Base-by-base conservation (phyloP, 2,888 invertebrate species). In the Norana najaformis region DNA sequence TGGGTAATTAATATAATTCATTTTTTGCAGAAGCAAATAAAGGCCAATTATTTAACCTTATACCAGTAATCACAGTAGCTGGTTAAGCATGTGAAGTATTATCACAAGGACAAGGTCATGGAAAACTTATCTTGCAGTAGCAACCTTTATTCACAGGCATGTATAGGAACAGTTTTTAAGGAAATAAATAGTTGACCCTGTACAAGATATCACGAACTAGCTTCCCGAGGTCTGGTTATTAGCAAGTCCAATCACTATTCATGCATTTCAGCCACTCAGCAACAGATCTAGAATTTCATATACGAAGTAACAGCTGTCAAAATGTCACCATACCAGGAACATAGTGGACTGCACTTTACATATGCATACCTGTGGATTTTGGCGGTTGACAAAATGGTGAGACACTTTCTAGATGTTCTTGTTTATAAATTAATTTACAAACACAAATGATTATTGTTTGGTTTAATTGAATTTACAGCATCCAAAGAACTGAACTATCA, bases 161-260 rank as follows among this genome's bases (percentile, higher is more conserved):
- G 23, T 53, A 30, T 53, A 4, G 6, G n/a, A 69, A 30, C 69
- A 69, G 69, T 69, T 69, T 30, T n/a, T n/a, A 69, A n/a, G 69
- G n/a, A 69, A 69, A 69, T 69, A 69, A 69, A 69, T 69, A 69
- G 69, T n/a, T 8, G 53, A 6, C n/a, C 30, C 69, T 69, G n/a
- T 69, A 69, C 69, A 69, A 69, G 69, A 69, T n/a, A 69, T 69
- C 69, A 69, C 69, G n/a, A 69, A 69, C 69, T 69, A n/a, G 69
- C 69, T 69, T 69, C 13, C n/a, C n/a, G 69, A 69, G 69, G 69
- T 69, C 69, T n/a, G 69, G 69, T n/a, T 69, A 69, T 13, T n/a
- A 69, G 23, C 2, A 69, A 69, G n/a, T 69, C n/a, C 69, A 69
- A 69, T 30, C 8, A 69, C 69, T n/a, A 69, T n/a, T n/a, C n/a